These are phyloP conservation scores for Petaurus breviceps DNA, from an alignment of 2,113 vertebrate genomes.

Conservation along the genomic window DNA sequence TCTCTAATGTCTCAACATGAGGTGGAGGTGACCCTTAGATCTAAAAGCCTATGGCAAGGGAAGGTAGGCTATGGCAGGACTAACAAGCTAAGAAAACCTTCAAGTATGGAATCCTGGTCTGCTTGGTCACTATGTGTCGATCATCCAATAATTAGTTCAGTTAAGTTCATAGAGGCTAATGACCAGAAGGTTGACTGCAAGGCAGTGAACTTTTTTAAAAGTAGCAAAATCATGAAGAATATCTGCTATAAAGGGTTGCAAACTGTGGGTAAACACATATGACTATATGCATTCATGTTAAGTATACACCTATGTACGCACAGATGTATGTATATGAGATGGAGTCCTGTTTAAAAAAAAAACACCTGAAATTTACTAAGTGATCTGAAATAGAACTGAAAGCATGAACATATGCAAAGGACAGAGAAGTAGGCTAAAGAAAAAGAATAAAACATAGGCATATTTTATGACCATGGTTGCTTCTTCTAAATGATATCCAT, in stretches of 20 bases:
- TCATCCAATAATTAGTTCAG: neutral
- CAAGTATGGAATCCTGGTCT: neutral
- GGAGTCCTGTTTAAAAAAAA: conserved; percentile 1
- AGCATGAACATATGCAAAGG: neutral
- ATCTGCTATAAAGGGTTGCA: neutral
- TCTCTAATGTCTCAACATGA: neutral
- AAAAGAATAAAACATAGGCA: neutral
- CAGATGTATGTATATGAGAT: neutral
- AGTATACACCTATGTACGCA: neutral
- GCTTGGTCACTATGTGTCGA: neutral
- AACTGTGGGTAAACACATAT: neutral
- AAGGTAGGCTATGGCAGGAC: neutral
- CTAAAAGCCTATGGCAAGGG: neutral
- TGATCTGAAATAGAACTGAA: neutral
- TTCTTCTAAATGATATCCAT: conserved; percentile 29
- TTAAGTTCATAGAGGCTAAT: neutral
- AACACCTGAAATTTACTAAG: neutral
- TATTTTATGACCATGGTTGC: conserved; percentile 17
- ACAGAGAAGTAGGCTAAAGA: neutral
- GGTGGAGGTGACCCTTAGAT: neutral
- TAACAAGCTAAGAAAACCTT: neutral
- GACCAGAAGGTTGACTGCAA: neutral
- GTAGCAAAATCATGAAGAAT: neutral
- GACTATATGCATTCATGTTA: neutral
- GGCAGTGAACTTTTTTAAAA: neutral